Evolutionary conservation across 2,888 invertebrate genomes (phyloP), one percentile per base, ranked within the genome.

Genomic region (Monochamus alternatus): DNA sequence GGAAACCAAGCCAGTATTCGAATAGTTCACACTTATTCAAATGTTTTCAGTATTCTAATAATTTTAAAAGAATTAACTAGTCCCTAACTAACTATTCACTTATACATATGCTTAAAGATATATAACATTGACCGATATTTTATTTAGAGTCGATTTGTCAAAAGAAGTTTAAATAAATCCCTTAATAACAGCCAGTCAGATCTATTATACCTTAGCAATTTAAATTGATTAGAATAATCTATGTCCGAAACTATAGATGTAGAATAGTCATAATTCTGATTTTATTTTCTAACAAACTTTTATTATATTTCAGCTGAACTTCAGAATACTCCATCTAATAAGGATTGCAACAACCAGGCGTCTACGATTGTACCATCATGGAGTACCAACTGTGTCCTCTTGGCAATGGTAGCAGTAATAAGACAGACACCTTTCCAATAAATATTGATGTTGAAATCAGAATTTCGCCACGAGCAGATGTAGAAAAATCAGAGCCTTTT

Each of bases 251-350:
- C 0, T 62, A 32, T 62, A 62, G 12, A 1, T 62, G 32, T 62
- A 62, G 30, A 12, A 38, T 5, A 38, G 7, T 2, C 4, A 38
- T 4, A 7, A 5, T 38, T 38, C 0, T 7, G 7, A 38, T 2
- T 22, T 47, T 14, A 51, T 31, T 52, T 32, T 52, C 31, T 55
- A 12, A 22, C 43, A 64, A 65, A 12, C 43, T 30, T 10, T 30
- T 66, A 14, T 66, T 52, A 71, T 52, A 30, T 83, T 87, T 67
- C 85, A 88, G 88, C 85, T 74, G 88, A 88, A 79, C 84, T 87
- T 44, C 86, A 86, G 72, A 87, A 86, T 71, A 79, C 85, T 68
- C 86, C 86, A 74, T 83, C 86, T 62, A 85, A 85, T 78, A 86
- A 87, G 75, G 84, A 86, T 76, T 88, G 88, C 81, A 85, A 86